Percentiles rank a stretch among this genome's conserved stretches.
Conservation (phyloP, 2,888 invertebrate genomes). For the Drosophila testacea region DNA sequence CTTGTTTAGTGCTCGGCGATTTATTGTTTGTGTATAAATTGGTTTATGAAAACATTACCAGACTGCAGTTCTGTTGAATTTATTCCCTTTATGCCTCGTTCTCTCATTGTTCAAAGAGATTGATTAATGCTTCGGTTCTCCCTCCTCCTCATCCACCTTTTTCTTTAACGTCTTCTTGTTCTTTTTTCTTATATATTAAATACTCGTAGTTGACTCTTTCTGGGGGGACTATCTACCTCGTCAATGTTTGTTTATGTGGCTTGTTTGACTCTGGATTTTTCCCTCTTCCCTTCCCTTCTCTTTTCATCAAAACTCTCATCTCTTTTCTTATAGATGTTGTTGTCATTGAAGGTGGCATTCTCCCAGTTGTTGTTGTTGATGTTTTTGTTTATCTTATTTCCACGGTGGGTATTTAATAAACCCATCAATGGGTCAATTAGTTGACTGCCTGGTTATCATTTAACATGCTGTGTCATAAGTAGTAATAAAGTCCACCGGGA, state of each 20-base stretch:
- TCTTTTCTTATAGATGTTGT: not conserved
- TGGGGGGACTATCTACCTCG: slow-evolving; percentile 14
- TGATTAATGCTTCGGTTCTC: slow-evolving; percentile 63
- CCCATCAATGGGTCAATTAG: slow-evolving; percentile 76
- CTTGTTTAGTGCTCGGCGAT: slow-evolving; percentile 40
- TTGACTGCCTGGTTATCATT: slow-evolving; percentile 28
- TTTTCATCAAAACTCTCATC: not conserved
- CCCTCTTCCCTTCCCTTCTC: not conserved
- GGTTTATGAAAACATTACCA: slow-evolving; percentile 69
- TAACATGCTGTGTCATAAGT: slow-evolving; percentile 22
- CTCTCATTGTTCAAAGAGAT: slow-evolving; percentile 61
- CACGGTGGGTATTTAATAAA: slow-evolving; percentile 61
- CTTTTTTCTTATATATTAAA: slow-evolving; percentile 21
- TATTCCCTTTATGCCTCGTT: slow-evolving; percentile 29
- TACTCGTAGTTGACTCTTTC: slow-evolving; percentile 47
- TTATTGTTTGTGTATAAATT: slow-evolving; percentile 67
- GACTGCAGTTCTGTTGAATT: slow-evolving; percentile 63
- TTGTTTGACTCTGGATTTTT: slow-evolving; percentile 43
- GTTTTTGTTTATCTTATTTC: slow-evolving; percentile 26
- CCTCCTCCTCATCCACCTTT: slow-evolving; percentile 11
- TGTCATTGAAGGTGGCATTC: slow-evolving; percentile 16
- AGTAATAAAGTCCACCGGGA: slow-evolving; percentile 8
- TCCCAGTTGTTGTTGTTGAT: slow-evolving; percentile 6
- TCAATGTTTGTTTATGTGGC: slow-evolving; percentile 54
- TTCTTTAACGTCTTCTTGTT: slow-evolving; percentile 3